Base-by-base conservation (phyloP, 2,888 invertebrate genomes). In the Dinocampus coccinellae region DNA sequence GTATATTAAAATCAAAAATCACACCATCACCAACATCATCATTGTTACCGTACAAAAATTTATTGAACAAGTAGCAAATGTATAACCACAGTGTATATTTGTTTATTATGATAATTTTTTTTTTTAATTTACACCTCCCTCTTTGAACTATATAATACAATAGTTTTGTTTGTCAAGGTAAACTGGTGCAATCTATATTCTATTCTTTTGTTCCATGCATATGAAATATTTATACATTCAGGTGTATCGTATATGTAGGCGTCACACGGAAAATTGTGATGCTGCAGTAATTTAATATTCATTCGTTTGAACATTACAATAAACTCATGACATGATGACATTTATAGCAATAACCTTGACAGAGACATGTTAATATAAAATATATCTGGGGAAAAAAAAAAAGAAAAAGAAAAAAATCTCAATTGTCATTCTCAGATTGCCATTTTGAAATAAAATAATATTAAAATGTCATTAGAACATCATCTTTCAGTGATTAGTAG, bases 281-380 rank as follows among this genome's bases (percentile, higher is more conserved):
- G 47, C 34, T 26, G 55, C 33, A 29, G 58, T 58, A 33, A 58
- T 58, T 16, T 58, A n/a, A 58, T 58, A 58, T 58, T 29, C 16
- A 33, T 10, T 29, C 13, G 9, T 9, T n/a, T 34, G 16, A 26
- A 9, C 4, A 29, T n/a, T 7, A 58, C 33, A 58, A 29, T 33
- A 3, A 29, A 34, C 7, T 24, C 16, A 33, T 3, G 16, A 58
- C 20, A 58, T 2, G 16, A 47, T 47, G 20, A 47, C 1, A 16
- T 47, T 47, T n/a, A 20, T 34, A 58, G 9, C n/a, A 16, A 0
- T 34, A 34, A 58, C 58, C 58, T 58, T 58, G 58, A 24, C 55
- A 55, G n/a, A 53, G 20, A 55, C 11, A n/a, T 26, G 11, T 10
- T 13, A 2, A 55, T 26, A 11, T 13, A 29, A 29, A 29, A 29